A percentile compares a stretch with the other conserved stretches of the same genome.
Evolutionary conservation across 92 coral and sea anemone species (phyloP).

Genomic region (Epizoanthus rinbou): DNA sequence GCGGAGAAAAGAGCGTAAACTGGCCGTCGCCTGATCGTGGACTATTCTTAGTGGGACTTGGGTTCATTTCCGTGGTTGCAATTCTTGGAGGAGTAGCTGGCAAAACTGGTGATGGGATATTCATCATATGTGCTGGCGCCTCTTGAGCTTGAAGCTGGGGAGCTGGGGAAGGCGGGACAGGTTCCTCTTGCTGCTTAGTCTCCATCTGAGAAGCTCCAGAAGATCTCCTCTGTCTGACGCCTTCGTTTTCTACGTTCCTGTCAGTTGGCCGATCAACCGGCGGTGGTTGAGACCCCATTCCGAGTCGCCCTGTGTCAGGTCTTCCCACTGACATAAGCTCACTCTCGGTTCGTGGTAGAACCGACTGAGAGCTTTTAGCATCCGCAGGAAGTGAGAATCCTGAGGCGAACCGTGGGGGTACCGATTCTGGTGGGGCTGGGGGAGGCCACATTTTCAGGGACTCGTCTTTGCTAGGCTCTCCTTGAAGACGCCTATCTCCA

Average conservation of each 20-base stretch:
- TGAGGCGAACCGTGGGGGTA: slow-evolving; percentile 13
- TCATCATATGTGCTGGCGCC: neutral
- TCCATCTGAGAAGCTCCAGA: too few species aligned
- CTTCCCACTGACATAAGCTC: neutral
- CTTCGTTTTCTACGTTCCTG: neutral
- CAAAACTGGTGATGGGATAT: neutral
- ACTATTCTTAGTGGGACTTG: neutral
- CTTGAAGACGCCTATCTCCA: slow-evolving; percentile 31
- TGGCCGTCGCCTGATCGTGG: neutral
- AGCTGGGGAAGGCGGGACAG: neutral
- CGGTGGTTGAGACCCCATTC: neutral
- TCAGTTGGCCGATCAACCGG: neutral
- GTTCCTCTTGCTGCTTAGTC: neutral
- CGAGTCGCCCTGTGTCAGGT: neutral
- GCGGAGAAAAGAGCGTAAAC: slow-evolving; percentile 34
- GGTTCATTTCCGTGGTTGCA: neutral
- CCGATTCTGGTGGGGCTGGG: slow-evolving; percentile 85
- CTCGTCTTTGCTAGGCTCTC: slow-evolving; percentile 34
- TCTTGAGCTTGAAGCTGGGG: neutral
- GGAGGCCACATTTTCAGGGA: slow-evolving; percentile 82
- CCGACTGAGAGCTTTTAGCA: neutral
- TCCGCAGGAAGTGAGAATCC: neutral
- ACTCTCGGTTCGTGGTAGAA: slow-evolving; percentile 2
- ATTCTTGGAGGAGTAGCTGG: slow-evolving; percentile 10
- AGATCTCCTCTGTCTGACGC: neutral